A percentile compares a stretch with the other conserved stretches of the same genome.
These are phyloP conservation scores for Clarias platycephalus DNA, from an alignment of 2,797 vertebrate species.

Conservation along the genomic window DNA sequence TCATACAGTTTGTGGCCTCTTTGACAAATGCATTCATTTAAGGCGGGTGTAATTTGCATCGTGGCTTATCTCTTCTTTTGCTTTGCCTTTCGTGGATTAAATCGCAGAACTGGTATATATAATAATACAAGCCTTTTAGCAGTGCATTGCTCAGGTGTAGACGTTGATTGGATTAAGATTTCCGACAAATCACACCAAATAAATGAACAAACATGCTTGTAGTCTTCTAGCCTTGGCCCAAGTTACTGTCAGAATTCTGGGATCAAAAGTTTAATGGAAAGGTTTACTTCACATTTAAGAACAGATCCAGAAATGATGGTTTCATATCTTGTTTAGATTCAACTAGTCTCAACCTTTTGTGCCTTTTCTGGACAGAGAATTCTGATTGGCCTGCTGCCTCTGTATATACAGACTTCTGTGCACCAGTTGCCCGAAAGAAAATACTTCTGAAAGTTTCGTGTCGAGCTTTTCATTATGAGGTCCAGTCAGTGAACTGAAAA, in stretches of 20 bases:
- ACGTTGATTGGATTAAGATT: not conserved
- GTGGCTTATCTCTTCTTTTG: not conserved
- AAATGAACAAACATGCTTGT: not conserved
- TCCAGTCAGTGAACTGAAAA: not conserved
- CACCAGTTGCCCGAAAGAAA: not conserved
- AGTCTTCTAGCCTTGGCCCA: not conserved
- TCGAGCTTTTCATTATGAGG: not conserved
- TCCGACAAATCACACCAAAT: not conserved
- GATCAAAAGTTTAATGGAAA: not conserved
- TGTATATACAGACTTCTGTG: not conserved
- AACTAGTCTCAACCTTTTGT: not conserved
- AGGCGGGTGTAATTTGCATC: not conserved
- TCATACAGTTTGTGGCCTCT: not conserved
- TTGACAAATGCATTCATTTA: not conserved
- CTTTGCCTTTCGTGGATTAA: not conserved
- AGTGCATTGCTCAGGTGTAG: not conserved
- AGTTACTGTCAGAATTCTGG: not conserved
- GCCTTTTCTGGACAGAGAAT: not conserved
- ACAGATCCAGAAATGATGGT: not conserved
- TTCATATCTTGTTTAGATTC: not conserved
- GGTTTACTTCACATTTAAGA: not conserved
- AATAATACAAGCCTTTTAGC: not conserved
- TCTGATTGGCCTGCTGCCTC: too few species aligned
- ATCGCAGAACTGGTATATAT: not conserved
- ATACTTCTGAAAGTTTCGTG: not conserved